Evolutionary conservation across 1,140 invertebrate genomes (phyloP).

Genomic region (Acromyrmex echinatior): DNA sequence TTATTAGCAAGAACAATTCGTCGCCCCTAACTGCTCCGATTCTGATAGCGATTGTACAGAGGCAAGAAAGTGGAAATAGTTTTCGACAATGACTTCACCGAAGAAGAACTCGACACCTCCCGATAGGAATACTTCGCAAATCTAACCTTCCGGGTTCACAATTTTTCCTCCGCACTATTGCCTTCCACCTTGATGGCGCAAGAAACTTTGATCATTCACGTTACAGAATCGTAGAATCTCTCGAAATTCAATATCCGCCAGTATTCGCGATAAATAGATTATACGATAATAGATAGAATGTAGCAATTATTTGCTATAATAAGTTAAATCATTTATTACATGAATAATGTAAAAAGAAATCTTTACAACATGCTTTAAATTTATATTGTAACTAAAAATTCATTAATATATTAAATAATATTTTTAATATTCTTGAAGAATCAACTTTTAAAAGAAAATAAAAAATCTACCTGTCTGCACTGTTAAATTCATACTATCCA

Average conservation of each 20-base stretch:
- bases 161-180: conserved; percentile 46
- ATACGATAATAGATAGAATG: no score
- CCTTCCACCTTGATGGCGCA: conserved; percentile 19
- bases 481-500: no score
- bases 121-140: conserved; percentile 63
- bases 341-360: background rate
- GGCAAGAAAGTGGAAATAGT: conserved; percentile 45
- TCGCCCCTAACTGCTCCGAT: conserved; percentile 47
- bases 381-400: background rate
- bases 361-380: background rate
- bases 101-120: conserved; percentile 52
- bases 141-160: conserved; percentile 63
- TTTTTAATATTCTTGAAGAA: background rate
- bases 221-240: conserved; percentile 22
- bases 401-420: background rate
- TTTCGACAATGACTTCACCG: conserved; percentile 59
- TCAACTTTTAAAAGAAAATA: background rate
- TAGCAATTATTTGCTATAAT: background rate
- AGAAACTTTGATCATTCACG: conserved; percentile 49
- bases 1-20: conserved; percentile 56
- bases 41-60: conserved; percentile 60
- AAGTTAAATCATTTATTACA: background rate
- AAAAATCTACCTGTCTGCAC: no score
- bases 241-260: conserved; percentile 17
- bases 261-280: background rate